Conservation (phyloP, 2,113 vertebrate genomes). For the Microtus richardsoni region DNA sequence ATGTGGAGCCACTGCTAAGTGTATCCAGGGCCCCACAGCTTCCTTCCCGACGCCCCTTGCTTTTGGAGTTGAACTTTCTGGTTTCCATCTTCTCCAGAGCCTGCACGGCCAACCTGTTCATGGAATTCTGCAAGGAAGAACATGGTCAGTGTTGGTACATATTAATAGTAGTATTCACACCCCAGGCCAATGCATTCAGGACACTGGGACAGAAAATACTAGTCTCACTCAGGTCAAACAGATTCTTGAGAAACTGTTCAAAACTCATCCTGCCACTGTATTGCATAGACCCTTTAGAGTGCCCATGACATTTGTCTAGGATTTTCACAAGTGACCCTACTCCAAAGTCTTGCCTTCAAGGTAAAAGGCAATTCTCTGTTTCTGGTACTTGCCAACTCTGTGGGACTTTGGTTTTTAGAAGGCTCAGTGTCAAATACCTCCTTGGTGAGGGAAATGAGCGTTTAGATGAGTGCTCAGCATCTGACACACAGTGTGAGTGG, state of each 20-base stretch:
- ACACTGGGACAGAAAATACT: not conserved
- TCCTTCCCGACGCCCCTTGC: conserved; percentile 92
- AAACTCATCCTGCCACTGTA: not conserved
- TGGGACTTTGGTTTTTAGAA: not conserved
- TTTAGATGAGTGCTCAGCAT: accelerated
- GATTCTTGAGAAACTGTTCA: not conserved
- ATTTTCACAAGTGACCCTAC: not conserved
- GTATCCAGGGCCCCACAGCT: conserved; percentile 95
- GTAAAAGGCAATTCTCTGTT: not conserved
- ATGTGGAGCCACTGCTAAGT: conserved; percentile 97
- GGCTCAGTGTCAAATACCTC: not conserved
- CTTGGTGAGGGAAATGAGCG: not conserved
- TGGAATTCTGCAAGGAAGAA: conserved; percentile 92
- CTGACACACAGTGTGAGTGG: accelerated
- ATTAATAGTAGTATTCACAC: not conserved
- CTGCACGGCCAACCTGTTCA: conserved; percentile 98
- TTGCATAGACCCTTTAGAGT: not conserved
- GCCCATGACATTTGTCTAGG: not conserved
- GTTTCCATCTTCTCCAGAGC: conserved; percentile 99
- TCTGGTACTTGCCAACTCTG: not conserved
- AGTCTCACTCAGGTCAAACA: not conserved
- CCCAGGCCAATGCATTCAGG: not conserved
- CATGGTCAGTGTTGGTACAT: not conserved
- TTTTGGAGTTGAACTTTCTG: conserved; percentile 97
- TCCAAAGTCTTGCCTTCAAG: not conserved